These are phyloP conservation scores for Tauraco erythrolophus DNA, from an alignment of 2,113 vertebrate species.

Conservation along the genomic window DNA sequence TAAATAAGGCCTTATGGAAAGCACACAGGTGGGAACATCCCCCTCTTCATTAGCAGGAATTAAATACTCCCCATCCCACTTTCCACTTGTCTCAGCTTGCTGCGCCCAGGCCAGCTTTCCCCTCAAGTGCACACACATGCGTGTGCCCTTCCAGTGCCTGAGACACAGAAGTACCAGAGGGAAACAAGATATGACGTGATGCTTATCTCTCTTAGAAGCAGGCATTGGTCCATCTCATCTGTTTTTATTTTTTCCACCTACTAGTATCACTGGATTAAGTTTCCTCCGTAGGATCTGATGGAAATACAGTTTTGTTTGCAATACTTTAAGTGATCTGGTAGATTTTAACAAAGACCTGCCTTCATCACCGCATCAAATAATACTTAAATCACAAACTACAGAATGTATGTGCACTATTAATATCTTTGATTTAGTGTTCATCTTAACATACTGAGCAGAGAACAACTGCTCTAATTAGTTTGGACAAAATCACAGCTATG, in stretches of 20 bases:
- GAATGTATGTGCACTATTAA: not conserved
- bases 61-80: not conserved
- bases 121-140: too few relatives aligned
- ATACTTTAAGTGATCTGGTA: not conserved
- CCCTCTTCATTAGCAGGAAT: not conserved
- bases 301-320: not conserved
- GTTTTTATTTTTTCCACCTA: not conserved
- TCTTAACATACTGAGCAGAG: not conserved
- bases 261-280: not conserved
- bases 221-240: not conserved
- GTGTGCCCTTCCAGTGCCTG: fast-evolving
- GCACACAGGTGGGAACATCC: not conserved
- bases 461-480: slow-evolving; percentile 14
- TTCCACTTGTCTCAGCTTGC: not conserved
- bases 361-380: not conserved
- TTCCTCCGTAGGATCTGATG: not conserved
- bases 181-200: not conserved
- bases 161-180: not conserved
- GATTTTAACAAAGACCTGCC: not conserved
- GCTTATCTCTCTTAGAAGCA: not conserved
- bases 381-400: not conserved
- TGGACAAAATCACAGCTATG: slow-evolving; percentile 38
- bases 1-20: not conserved
- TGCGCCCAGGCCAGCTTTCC: not conserved
- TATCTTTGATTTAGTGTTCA: not conserved